Base-by-base conservation (phyloP, 2,797 vertebrate genomes). In the Sebastolobus alascanus region DNA sequence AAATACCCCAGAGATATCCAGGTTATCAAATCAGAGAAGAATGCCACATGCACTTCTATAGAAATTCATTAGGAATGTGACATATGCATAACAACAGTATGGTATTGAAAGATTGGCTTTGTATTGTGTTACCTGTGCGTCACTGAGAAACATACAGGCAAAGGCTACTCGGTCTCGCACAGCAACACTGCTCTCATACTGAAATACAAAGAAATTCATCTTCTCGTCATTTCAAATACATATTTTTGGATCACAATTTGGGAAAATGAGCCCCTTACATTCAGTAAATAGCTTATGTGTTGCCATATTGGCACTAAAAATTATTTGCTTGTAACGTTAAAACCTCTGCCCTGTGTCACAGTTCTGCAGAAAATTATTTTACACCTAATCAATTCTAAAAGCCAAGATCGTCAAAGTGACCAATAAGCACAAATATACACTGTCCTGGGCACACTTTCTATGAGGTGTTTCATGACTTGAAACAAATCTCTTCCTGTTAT, bases 151-250 rank as follows among this genome's bases (percentile, higher is more conserved):
- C 96, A 99, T 98, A 78, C 97, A 99, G 72, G 98, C 98, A 77
- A 99, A 99, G 37, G 99, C 98, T 29, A 99, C 99, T 87, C 99
- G 89, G 94, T 99, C 99, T 79, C 98, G 94, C 64, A 99, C 98
- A 3, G 99, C 98, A 43, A 99, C 97, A 0, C 97, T 96, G 88
- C 96, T 97, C 94, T 99, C 98, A 84, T 97, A 96, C 99, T 99
- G 93, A 9, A 89, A 94, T 3, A 70, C 83, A 25, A 73, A 67
- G 27, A 27, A 20, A 3, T 9, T n/a, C 0, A 29, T 12, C 9
- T 25, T 27, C n/a, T 43, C 3, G n/a, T 22, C 40, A 37, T 56
- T 52, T 33, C 4, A 59, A 27, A 38, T 11, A 11, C 25, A 68
- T 16, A 60, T 6, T 27, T 18, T 20, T 65, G 29, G 0, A 13